phyloP scores from a whole-genome alignment of 2,113 vertebrate genomes.

The Rousettus leschenaultii region DNA sequence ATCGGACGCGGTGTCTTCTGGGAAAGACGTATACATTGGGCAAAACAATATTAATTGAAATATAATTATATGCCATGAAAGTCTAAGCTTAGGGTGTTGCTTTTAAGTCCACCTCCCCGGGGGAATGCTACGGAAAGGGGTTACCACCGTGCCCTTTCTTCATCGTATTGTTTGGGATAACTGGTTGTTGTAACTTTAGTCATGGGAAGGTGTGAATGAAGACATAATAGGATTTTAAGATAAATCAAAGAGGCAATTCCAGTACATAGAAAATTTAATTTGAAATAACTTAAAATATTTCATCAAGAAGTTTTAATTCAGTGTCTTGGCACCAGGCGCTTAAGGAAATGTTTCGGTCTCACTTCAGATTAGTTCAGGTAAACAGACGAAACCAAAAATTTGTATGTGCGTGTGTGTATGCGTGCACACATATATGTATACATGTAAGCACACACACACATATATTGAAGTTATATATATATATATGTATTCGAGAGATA shows the following conservation, averaged over 20 bases:
- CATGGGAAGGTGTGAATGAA: neutral
- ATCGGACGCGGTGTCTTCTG: neutral
- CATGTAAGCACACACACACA: neutral
- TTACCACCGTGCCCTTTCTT: neutral
- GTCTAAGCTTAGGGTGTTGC: neutral
- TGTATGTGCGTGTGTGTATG: neutral
- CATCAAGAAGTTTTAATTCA: constrained; percentile 32
- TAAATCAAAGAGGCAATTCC: constrained; percentile 25
- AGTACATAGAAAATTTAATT: constrained; percentile 69
- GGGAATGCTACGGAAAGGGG: neutral
- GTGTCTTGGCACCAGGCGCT: neutral
- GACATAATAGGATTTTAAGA: constrained; percentile 7
- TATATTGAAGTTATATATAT: neutral
- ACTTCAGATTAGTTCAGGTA: constrained; percentile 46
- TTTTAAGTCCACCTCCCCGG: neutral
- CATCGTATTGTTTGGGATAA: neutral
- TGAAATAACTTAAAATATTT: constrained; percentile 67
- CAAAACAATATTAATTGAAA: neutral
- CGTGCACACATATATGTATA: neutral
- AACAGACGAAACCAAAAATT: constrained; percentile 52
- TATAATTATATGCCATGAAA: neutral
- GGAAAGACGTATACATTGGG: neutral
- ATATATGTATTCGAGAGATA: neutral
- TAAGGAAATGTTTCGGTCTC: constrained; percentile 24
- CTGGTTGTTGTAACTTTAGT: neutral